These are phyloP conservation scores for Acrossocheilus fasciatus DNA, from an alignment of 2,797 vertebrate genomes.

Conservation along the genomic window DNA sequence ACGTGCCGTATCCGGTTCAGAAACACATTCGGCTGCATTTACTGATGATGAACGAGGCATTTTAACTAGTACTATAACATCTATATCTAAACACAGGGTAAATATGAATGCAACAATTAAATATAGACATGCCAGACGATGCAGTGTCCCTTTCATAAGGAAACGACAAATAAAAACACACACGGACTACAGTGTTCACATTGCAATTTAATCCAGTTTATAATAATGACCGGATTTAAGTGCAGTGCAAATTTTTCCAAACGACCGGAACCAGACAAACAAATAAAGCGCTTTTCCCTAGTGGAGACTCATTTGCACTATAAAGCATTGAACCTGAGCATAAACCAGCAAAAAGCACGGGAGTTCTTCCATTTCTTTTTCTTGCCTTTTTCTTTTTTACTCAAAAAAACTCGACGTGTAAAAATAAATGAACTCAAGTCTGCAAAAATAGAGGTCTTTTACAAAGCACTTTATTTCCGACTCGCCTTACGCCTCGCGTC, in stretches of 20 bases:
- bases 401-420: conserved; percentile 24
- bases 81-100: conserved; percentile 57
- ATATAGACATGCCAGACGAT: conserved; percentile 63
- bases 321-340: conserved; percentile 75
- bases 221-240: not conserved
- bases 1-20: conserved; percentile 44
- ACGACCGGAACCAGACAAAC: conserved; percentile 4
- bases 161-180: conserved; percentile 53
- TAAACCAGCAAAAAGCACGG: conserved; percentile 62
- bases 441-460: conserved; percentile 63
- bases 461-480: conserved; percentile 54
- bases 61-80: conserved; percentile 57
- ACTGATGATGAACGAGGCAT: conserved; percentile 65
- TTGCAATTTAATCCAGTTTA: not conserved
- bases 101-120: conserved; percentile 42
- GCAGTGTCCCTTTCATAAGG: conserved; percentile 76
- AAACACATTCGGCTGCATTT: conserved; percentile 64
- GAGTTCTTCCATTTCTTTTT: conserved; percentile 13
- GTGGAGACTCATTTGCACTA: conserved; percentile 64
- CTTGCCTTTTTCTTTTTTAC: not conserved
- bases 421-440: conserved; percentile 53
- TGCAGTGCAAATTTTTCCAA: not conserved
- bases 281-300: conserved; percentile 60
- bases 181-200: not conserved
- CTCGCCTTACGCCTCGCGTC: conserved; percentile 51